Conservation (phyloP, 2,888 invertebrate genomes). For the Crematogaster levior region DNA sequence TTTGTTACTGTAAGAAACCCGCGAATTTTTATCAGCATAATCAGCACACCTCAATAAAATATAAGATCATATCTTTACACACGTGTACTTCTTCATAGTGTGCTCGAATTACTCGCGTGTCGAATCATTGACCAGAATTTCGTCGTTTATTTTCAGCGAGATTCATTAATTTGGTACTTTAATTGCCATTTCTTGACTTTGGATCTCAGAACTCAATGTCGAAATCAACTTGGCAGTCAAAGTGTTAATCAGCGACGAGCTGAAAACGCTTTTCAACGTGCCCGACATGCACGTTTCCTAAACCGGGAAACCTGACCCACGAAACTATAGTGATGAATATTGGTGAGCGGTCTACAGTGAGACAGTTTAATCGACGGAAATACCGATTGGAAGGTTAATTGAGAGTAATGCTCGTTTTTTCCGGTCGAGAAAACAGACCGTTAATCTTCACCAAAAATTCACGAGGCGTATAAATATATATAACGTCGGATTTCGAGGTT, state of each 20-base stretch:
- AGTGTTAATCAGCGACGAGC: not conserved
- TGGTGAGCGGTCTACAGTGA: not conserved
- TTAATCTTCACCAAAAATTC: slow-evolving; percentile 15
- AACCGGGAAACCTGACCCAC: not conserved
- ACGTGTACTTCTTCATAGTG: not conserved
- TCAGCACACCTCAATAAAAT: not conserved
- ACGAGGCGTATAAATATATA: not conserved
- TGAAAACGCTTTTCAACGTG: slow-evolving; percentile 3
- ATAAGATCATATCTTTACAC: not conserved
- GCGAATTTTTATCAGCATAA: not conserved
- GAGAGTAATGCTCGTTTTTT: slow-evolving; percentile 29
- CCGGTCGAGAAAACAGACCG: not conserved
- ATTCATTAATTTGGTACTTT: not conserved
- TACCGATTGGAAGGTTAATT: slow-evolving; percentile 28
- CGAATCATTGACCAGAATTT: not conserved
- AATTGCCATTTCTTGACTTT: not conserved
- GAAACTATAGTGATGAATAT: slow-evolving; percentile 31
- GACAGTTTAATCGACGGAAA: not conserved
- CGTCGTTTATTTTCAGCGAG: not conserved
- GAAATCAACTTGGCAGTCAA: not conserved
- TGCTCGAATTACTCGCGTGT: not conserved
- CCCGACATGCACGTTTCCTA: not conserved
- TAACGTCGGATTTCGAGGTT: slow-evolving; percentile 1
- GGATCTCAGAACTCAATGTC: not conserved
- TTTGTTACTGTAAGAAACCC: not conserved